These are phyloP conservation scores for Drosophila atripex DNA, from an alignment of 2,888 invertebrate species.

Conservation along the genomic window DNA sequence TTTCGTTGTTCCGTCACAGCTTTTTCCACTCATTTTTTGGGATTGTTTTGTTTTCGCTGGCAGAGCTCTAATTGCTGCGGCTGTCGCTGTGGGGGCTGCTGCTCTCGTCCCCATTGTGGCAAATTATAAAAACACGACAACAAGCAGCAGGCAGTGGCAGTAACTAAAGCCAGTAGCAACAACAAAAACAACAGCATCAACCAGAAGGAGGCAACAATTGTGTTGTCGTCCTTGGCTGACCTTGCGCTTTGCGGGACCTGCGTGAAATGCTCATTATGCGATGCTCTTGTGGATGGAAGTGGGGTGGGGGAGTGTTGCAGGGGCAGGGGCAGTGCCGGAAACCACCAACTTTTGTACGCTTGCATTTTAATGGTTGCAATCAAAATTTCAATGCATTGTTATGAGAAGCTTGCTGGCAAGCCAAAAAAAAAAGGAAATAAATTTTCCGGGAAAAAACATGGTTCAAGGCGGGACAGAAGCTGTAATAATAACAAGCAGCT, in stretches of 20 bases:
- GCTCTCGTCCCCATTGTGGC: constrained; percentile 46
- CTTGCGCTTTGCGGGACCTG: constrained; percentile 64
- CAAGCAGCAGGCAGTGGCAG: constrained; percentile 25
- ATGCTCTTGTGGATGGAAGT: constrained; percentile 33
- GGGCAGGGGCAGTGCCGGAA: constrained; percentile 14
- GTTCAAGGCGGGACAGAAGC: constrained; percentile 12
- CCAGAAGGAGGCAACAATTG: constrained; percentile 46
- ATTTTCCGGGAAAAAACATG: constrained; percentile 28
- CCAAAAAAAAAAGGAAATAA: neutral
- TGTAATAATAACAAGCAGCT: constrained; percentile 24
- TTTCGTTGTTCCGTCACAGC: constrained; percentile 16
- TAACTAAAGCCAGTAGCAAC: constrained; percentile 23
- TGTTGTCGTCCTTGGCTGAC: constrained; percentile 70
- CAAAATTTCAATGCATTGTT: constrained; percentile 75
- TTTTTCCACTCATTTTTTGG: constrained; percentile 20
- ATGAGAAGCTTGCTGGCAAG: constrained; percentile 26
- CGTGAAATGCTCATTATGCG: constrained; percentile 68
- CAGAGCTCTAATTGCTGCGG: constrained; percentile 63
- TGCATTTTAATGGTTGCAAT: constrained; percentile 75
- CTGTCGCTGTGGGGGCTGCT: constrained; percentile 58
- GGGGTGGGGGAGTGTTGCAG: neutral
- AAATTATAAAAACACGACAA: constrained; percentile 54
- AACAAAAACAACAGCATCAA: constrained; percentile 30
- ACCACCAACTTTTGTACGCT: constrained; percentile 55
- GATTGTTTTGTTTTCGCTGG: constrained; percentile 40